These are phyloP conservation scores for Synanthedon formicaeformis DNA, from an alignment of 2,888 invertebrate genomes.

Conservation along the genomic window DNA sequence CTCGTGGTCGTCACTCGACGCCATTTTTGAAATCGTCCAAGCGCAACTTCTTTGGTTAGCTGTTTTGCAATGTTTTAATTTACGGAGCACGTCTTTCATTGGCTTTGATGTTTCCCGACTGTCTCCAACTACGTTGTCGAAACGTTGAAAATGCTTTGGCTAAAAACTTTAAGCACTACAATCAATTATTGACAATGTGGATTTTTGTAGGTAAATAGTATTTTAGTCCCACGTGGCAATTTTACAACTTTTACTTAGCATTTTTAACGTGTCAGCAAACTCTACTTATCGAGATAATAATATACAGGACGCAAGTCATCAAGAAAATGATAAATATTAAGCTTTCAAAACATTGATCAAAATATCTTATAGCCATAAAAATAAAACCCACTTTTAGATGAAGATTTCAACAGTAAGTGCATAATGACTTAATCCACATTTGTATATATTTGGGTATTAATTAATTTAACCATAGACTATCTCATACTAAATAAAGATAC, in stretches of 20 bases:
- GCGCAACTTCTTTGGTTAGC: slow-evolving; percentile 49
- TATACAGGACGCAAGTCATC: too few relatives aligned
- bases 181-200: too few relatives aligned
- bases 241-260: too few relatives aligned
- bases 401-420: slow-evolving; percentile 39
- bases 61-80: slow-evolving; percentile 67
- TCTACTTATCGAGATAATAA: too few relatives aligned
- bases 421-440: slow-evolving; percentile 50
- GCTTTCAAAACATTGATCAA: too few relatives aligned
- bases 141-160: slow-evolving; percentile 22
- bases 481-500: slow-evolving; percentile 38
- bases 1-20: slow-evolving; percentile 52
- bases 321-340: too few relatives aligned
- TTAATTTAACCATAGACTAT: slow-evolving; percentile 42
- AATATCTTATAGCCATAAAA: too few relatives aligned
- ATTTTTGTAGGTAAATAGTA: too few relatives aligned
- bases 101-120: slow-evolving; percentile 53
- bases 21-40: slow-evolving; percentile 63
- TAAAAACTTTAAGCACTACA: not conserved
- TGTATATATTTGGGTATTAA: slow-evolving; percentile 27
- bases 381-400: not conserved
- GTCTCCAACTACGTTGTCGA: slow-evolving; percentile 27
- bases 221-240: too few relatives aligned
- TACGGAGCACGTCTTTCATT: slow-evolving; percentile 30
- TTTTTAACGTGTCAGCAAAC: too few relatives aligned